Evolutionary conservation across 2,113 vertebrate species (phyloP).

Genomic region (Aramus guarauna): DNA sequence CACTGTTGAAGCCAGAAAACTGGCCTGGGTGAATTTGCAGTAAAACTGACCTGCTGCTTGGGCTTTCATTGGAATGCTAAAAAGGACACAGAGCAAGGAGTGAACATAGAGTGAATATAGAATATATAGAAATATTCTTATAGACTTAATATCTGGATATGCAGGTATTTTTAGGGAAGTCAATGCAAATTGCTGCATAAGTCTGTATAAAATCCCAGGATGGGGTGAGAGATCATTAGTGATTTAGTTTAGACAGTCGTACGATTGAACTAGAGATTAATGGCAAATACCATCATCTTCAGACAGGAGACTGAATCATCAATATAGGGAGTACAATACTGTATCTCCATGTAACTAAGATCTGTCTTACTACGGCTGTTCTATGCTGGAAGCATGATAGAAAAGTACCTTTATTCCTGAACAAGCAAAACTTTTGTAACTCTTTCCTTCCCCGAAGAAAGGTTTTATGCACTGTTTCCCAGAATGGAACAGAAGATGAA

Average conservation of each 20-base stretch:
- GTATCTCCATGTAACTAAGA: neutral
- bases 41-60: neutral
- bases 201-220: neutral
- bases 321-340: neutral
- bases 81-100: neutral
- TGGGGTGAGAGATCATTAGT: neutral
- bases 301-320: neutral
- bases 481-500: neutral
- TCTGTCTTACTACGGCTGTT: neutral
- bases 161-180: neutral
- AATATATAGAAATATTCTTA: neutral
- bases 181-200: neutral
- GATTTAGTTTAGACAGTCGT: neutral
- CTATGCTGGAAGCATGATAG: neutral
- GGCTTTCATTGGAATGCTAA: neutral
- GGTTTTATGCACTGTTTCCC: neutral
- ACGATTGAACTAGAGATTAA: neutral
- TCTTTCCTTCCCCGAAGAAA: neutral
- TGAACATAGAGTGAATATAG: neutral
- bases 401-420: neutral
- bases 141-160: neutral
- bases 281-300: neutral
- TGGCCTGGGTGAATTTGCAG: neutral
- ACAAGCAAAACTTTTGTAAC: neutral
- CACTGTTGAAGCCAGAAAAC: neutral